Conservation (phyloP, 2,888 invertebrate species). For the Cistogaster globosa region DNA sequence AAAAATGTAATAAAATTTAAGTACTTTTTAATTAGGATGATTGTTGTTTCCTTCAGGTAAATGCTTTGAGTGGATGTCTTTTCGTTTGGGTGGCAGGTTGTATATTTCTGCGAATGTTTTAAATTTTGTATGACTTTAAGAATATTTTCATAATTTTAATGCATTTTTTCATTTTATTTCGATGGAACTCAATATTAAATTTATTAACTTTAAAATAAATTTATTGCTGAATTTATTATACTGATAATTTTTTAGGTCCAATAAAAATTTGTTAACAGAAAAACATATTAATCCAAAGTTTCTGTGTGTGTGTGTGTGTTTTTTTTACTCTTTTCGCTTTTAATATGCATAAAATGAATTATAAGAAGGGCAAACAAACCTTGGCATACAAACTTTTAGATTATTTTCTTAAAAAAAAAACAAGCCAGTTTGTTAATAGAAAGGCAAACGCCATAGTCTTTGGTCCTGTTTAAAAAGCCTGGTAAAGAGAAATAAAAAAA, state of each 20-base stretch:
- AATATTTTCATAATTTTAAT: background rate
- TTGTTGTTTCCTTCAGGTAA: too few species aligned
- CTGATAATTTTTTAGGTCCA: conserved; percentile 17
- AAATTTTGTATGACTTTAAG: too few species aligned
- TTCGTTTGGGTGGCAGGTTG: background rate
- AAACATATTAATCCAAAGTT: conserved; percentile 36
- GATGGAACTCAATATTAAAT: conserved; percentile 30
- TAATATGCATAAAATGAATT: conserved; percentile 26
- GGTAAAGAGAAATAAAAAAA: conserved; percentile 15
- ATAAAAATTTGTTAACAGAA: background rate
- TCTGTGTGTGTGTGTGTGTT: conserved; percentile 6
- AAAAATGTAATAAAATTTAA: too few species aligned
- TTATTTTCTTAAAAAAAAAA: background rate
- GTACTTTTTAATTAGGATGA: too few species aligned
- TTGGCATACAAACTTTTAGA: conserved; percentile 52
- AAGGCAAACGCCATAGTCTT: conserved; percentile 18
- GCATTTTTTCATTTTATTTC: background rate
- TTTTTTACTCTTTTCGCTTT: background rate
- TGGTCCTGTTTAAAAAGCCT: conserved; percentile 41
- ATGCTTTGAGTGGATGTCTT: too few species aligned
- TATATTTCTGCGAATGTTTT: background rate
- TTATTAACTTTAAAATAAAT: conserved; percentile 24
- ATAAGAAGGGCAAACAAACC: conserved; percentile 42
- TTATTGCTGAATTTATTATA: background rate
- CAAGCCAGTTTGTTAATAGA: conserved; percentile 3